phyloP scores from a whole-genome alignment of 2,888 invertebrate genomes.

The Sacculina carcini region DNA sequence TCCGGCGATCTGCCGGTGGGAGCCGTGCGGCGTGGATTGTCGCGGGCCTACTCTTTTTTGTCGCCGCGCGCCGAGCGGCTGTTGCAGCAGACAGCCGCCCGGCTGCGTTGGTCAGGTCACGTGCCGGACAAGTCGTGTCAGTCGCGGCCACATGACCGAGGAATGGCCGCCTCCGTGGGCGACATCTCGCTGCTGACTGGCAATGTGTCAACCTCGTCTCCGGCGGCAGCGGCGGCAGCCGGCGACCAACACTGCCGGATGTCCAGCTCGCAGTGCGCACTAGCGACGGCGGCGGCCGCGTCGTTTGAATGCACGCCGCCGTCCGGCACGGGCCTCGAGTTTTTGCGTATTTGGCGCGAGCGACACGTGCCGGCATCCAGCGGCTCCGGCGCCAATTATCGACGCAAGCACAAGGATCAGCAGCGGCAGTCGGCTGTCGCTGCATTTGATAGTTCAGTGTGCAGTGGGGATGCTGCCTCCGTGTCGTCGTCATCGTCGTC shows the following conservation, averaged over 20 bases:
- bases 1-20: neutral
- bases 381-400: too few relatives aligned
- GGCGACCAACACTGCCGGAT: neutral
- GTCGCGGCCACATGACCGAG: neutral
- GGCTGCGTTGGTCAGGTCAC: too few relatives aligned
- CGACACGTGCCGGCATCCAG: too few relatives aligned
- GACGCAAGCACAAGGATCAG: too few relatives aligned
- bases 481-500: too few relatives aligned
- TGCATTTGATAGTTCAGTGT: too few relatives aligned
- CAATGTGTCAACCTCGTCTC: neutral
- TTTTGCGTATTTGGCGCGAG: neutral
- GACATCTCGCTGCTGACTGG: neutral
- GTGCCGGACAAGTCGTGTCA: too few relatives aligned
- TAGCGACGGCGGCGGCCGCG: too few relatives aligned
- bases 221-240: neutral
- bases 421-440: too few relatives aligned
- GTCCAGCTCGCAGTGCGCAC: neutral
- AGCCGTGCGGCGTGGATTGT: neutral
- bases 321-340: neutral
- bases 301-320: too few relatives aligned
- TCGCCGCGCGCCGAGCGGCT: conserved; percentile 1
- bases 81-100: neutral
- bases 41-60: neutral
- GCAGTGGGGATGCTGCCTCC: too few relatives aligned
- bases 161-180: too few relatives aligned